phyloP scores from a whole-genome alignment of 2,113 vertebrate genomes.

The Pedionomus torquatus region DNA sequence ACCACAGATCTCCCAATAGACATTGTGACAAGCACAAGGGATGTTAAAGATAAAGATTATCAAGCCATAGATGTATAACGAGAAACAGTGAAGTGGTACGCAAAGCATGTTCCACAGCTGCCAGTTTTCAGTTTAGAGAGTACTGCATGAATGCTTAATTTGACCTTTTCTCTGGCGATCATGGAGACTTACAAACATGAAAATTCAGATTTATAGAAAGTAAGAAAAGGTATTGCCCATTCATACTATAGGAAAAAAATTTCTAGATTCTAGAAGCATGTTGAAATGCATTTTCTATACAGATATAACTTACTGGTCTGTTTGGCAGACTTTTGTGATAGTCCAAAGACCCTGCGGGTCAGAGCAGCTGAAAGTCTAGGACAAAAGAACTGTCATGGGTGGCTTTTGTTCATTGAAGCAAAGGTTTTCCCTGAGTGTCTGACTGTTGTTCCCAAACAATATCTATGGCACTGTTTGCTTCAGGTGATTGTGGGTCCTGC shows the following conservation, averaged over 20 bases:
- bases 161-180: slow-evolving; percentile 35
- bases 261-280: slow-evolving; percentile 74
- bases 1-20: slow-evolving; percentile 69
- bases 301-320: slow-evolving; percentile 68
- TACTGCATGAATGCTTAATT: slow-evolving; percentile 54
- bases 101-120: slow-evolving; percentile 5
- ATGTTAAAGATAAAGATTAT: slow-evolving; percentile 73
- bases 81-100: not conserved
- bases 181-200: not conserved
- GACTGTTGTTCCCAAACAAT: slow-evolving; percentile 75
- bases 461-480: slow-evolving; percentile 67
- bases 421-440: slow-evolving; percentile 72
- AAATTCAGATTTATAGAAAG: not conserved
- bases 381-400: slow-evolving; percentile 64
- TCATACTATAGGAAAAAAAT: slow-evolving; percentile 13
- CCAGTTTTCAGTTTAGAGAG: slow-evolving; percentile 4
- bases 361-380: slow-evolving; percentile 73
- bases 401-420: slow-evolving; percentile 73
- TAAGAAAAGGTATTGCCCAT: not conserved
- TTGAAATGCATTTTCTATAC: slow-evolving; percentile 62
- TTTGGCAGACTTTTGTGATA: slow-evolving; percentile 71
- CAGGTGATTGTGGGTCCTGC: slow-evolving; percentile 71
- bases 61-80: slow-evolving; percentile 77
- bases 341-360: slow-evolving; percentile 73
- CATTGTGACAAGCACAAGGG: slow-evolving; percentile 70